Conservation (phyloP, 2,797 vertebrate species). For the Stomatorhinus walkeri region DNA sequence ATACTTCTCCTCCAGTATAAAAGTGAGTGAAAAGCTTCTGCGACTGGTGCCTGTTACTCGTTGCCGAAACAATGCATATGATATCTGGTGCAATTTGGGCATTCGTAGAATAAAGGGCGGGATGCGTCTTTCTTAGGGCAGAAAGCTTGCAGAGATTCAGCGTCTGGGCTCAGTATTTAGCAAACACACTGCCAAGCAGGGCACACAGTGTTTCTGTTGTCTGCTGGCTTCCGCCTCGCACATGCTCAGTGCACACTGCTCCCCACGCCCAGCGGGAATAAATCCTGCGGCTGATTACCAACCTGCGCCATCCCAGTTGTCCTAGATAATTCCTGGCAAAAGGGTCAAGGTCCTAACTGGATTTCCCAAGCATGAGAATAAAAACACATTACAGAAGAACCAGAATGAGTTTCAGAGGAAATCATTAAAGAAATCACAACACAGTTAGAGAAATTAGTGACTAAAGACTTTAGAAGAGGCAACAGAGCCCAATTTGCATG, state of each 20-base stretch:
- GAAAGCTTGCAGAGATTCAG: slow-evolving; percentile 45
- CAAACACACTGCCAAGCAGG: neutral
- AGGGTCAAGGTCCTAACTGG: slow-evolving; percentile 1
- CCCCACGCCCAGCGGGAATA: neutral
- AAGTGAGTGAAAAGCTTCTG: neutral
- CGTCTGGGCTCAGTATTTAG: neutral
- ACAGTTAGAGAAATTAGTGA: neutral
- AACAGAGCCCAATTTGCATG: neutral
- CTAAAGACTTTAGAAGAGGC: neutral
- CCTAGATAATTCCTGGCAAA: neutral
- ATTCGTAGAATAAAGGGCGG: neutral
- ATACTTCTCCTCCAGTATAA: neutral
- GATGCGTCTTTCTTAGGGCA: slow-evolving; percentile 39
- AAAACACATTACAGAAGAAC: neutral
- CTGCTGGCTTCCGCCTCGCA: neutral
- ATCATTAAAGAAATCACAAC: neutral
- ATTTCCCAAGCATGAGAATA: neutral
- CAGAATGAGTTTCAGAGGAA: neutral
- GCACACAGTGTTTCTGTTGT: slow-evolving; percentile 7
- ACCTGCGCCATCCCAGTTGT: neutral
- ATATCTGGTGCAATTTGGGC: neutral
- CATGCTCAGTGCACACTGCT: neutral
- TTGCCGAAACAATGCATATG: neutral
- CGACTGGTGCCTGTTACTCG: neutral
- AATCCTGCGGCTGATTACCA: neutral